phyloP scores from a whole-genome alignment of 2,888 invertebrate species.

The Archips crataeganus region DNA sequence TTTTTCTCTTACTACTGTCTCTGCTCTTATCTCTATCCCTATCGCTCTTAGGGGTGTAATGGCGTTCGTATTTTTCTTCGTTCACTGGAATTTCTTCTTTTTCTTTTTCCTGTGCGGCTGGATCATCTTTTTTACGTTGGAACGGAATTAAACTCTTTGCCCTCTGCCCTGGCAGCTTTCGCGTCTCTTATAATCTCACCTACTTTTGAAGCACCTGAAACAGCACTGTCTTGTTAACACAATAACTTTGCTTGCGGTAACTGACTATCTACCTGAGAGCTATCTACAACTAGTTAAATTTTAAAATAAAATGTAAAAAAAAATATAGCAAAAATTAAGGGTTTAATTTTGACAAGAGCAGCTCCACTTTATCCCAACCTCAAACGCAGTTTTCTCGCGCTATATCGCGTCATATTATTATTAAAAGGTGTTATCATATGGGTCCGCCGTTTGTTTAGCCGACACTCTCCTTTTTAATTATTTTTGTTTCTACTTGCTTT shows the following conservation, averaged over 20 bases:
- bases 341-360: not conserved
- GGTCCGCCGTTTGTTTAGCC: not conserved
- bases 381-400: constrained; percentile 4
- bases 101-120: constrained; percentile 48
- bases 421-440: not conserved
- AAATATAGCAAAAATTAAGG: too few relatives aligned
- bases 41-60: constrained; percentile 24
- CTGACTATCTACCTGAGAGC: constrained; percentile 22
- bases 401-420: not conserved
- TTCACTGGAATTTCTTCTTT: constrained; percentile 49
- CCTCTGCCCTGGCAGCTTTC: constrained; percentile 75
- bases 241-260: not conserved
- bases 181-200: constrained; percentile 78
- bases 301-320: too few relatives aligned
- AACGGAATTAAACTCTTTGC: constrained; percentile 78
- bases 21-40: constrained; percentile 39
- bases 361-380: not conserved
- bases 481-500: not conserved
- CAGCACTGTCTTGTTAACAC: constrained; percentile 10
- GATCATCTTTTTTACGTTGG: constrained; percentile 68
- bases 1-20: constrained; percentile 49
- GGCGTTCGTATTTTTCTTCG: constrained; percentile 44
- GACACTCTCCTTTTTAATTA: not conserved
- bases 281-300: not conserved
- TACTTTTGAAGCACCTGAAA: constrained; percentile 73